Base-by-base conservation (phyloP, 2,888 invertebrate species). In the Baccha elongata region DNA sequence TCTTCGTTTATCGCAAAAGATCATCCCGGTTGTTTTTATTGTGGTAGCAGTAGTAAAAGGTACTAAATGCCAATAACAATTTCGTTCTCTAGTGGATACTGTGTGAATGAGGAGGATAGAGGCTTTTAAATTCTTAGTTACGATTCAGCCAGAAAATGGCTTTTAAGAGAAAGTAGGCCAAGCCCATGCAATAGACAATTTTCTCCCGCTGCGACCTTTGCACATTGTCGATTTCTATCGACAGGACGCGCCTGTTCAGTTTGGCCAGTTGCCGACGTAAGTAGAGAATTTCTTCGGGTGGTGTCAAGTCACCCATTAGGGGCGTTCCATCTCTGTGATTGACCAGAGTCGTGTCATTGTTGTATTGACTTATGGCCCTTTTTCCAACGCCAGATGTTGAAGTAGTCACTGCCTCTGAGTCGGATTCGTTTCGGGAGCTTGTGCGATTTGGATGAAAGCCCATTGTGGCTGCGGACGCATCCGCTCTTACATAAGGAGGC, bases 201-300 rank as follows among this genome's bases (percentile, higher is more conserved):
- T 97, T 95, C 88, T 98, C 98, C 86, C 96, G 94, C 88, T 97
- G 96, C 87, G 96, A 94, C 75, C 97, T 93, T 88, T 96, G 95
- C 86, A 95, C 92, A 88, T 95, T 95, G 87, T 97, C 97, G 81
- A 97, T 93, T 91, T 98, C 98, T 84, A 98, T 93, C 5, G 95
- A 94, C 92, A 97, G 94, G 7, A 98, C 95, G 17, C 98, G 94
- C 53, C 97, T 93, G 89, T 97, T 96, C 84, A 98, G 90, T 89
- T 97, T 97, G 19, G 96, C 95, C 87, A 98, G 93, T 91, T 97
- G 97, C 55, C 96, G 93, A 80, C 97, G 93, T 87, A 97, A 92
- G 91, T 97, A 96, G 48, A 95, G 92, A 69, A 97, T 92, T 91
- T 97, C 97, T 90, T 97, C 97, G 83, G 95, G 92, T 7, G 94